A percentile compares a stretch with the other conserved stretches of the same genome.
Conservation (phyloP, 2,113 vertebrate species). For the Lates calcarifer region DNA sequence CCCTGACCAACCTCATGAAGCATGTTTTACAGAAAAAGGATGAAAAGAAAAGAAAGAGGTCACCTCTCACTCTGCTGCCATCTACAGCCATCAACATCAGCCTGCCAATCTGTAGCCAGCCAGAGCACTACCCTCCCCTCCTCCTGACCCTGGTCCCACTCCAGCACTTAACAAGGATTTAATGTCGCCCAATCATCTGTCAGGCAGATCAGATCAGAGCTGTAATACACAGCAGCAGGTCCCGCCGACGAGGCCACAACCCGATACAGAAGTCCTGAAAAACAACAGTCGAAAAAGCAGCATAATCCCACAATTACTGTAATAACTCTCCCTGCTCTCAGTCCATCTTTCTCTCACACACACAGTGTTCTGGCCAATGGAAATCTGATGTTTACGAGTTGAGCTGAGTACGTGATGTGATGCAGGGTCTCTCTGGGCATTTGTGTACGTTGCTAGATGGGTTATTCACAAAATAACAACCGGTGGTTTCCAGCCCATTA, state of each 20-base stretch:
- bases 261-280: constrained; percentile 52
- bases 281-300: constrained; percentile 54
- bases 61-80: constrained; percentile 30
- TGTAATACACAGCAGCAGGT: constrained; percentile 73
- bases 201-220: constrained; percentile 69
- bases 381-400: constrained; percentile 34
- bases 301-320: constrained; percentile 78
- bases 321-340: constrained; percentile 56
- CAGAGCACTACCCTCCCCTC: constrained; percentile 16
- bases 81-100: constrained; percentile 21
- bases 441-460: constrained; percentile 27
- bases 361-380: constrained; percentile 33
- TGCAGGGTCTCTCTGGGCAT: constrained; percentile 14
- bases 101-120: constrained; percentile 32
- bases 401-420: neutral
- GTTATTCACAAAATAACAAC: constrained; percentile 63
- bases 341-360: neutral
- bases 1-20: neutral
- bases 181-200: constrained; percentile 71
- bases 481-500: constrained; percentile 29
- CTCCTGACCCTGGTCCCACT: constrained; percentile 58
- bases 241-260: constrained; percentile 43
- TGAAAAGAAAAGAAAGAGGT: constrained; percentile 57
- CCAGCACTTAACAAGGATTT: constrained; percentile 83
- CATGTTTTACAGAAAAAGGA: neutral